Percentiles rank a stretch among this genome's conserved stretches.
Conservation (phyloP, 2,113 vertebrate species). For the Oxyruncus cristatus region DNA sequence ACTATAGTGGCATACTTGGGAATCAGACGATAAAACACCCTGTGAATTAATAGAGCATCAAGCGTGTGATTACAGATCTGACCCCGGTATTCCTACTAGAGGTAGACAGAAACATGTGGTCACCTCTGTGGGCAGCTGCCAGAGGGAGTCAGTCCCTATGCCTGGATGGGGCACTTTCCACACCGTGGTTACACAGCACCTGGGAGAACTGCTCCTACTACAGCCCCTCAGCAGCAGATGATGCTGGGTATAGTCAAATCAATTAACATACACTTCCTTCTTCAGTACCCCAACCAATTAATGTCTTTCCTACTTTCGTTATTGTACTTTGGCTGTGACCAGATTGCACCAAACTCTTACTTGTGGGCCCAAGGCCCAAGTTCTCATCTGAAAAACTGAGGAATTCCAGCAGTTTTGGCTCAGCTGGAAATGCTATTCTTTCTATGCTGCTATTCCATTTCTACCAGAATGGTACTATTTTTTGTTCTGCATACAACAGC, state of each 20-base stretch:
- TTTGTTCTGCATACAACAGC: not conserved
- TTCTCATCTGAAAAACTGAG: not conserved
- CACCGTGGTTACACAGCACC: rapidly evolving
- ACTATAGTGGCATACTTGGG: not conserved
- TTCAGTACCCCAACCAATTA: not conserved
- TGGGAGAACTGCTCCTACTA: rapidly evolving
- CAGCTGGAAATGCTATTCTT: not conserved
- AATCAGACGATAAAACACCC: not conserved
- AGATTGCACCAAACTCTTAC: not conserved
- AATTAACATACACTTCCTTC: not conserved
- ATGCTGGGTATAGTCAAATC: rapidly evolving
- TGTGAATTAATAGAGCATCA: not conserved
- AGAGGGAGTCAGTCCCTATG: not conserved
- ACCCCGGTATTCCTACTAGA: not conserved
- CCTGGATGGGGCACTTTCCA: not conserved
- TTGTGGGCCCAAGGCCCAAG: not conserved
- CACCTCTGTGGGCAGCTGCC: not conserved
- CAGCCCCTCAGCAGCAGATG: not conserved
- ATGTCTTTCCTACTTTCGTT: not conserved
- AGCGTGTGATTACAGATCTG: not conserved
- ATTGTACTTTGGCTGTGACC: not conserved
- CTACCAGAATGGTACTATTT: not conserved
- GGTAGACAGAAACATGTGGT: not conserved
- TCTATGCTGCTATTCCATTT: not conserved
- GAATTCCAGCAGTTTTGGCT: not conserved